Conservation (phyloP, 2,888 invertebrate genomes). For the Lithophane socia region DNA sequence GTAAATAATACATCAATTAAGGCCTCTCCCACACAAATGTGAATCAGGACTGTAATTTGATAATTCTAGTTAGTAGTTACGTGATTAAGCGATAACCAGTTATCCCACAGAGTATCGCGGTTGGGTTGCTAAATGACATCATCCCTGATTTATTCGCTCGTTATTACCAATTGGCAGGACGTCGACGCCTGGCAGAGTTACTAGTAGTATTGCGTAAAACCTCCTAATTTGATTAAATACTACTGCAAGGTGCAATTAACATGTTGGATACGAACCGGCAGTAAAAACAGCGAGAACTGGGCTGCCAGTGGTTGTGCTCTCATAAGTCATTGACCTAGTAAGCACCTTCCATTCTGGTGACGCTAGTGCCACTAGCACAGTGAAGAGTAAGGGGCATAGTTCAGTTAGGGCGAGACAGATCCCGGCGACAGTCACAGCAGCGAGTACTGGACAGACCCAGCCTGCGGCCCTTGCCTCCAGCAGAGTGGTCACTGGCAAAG, state of each 20-base stretch:
- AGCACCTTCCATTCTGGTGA: slow-evolving; percentile 92
- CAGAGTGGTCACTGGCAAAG: slow-evolving; percentile 90
- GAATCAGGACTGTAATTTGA: slow-evolving; percentile 61
- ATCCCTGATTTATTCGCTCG: slow-evolving; percentile 59
- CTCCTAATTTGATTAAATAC: slow-evolving; percentile 19
- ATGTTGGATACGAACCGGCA: slow-evolving; percentile 84
- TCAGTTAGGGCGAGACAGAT: slow-evolving; percentile 91
- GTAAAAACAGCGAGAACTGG: slow-evolving; percentile 92
- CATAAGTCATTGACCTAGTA: slow-evolving; percentile 91
- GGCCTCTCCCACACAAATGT: slow-evolving; percentile 57
- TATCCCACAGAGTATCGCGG: slow-evolving; percentile 42
- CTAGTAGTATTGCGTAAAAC: slow-evolving; percentile 13
- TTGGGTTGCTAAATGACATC: slow-evolving; percentile 63
- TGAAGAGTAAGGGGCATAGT: slow-evolving; percentile 90
- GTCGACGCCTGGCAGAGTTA: slow-evolving; percentile 33
- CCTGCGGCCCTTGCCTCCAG: slow-evolving; percentile 91
- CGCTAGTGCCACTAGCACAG: slow-evolving; percentile 89
- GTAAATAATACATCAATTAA: slow-evolving; percentile 71
- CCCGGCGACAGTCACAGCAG: slow-evolving; percentile 90
- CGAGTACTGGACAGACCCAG: slow-evolving; percentile 91
- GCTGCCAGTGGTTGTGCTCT: slow-evolving; percentile 91
- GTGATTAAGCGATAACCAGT: slow-evolving; percentile 62
- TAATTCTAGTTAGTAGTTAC: slow-evolving; percentile 62
- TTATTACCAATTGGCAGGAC: slow-evolving; percentile 57
- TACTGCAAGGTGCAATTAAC: slow-evolving; percentile 20